Base-by-base conservation (phyloP, 2,797 vertebrate species). In the Amblyopsis hoosieri region DNA sequence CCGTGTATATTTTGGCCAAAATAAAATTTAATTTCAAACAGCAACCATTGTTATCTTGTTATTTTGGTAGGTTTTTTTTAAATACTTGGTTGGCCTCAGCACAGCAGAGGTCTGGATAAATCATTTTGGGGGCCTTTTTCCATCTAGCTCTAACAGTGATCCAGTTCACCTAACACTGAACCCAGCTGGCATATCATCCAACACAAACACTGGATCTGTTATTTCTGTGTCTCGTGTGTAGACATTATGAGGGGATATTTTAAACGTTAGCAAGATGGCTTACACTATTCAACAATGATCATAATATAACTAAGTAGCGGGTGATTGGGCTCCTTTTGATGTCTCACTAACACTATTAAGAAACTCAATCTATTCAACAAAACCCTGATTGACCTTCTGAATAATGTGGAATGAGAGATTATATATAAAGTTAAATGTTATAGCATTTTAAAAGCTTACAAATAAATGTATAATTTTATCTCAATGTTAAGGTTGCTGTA, bases 141-240 rank as follows among this genome's bases (percentile, higher is more conserved):
- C 54, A 61, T 48, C 45, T 57, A 50, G 29, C 63, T 69, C 55
- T 47, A 66, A 19, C 50, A 29, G 19, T 19, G 45, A 23, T 60
- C 7, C 37, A 6, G 17, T 15, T 57, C 53, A 23, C 60, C 23
- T 51, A 45, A 58, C 53, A 51, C 55, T 53, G 48, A 64, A 60
- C 33, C 54, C 66, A 66, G 42, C 55, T 10, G 8, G 31, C 54
- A 37, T 60, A 61, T 23, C 12, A 59, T 69, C 80, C 64, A 80
- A 75, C 42, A 75, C 60, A 75, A 84, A 82, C 64, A 12, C 23
- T 10, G 37, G 42, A 45, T 73, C 64, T 65, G 54, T 74, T 62
- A 64, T 64, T 59, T 47, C 54, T 46, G 14, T 37, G 57, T 67
- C 29, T 62, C 13, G 47, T 12, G 47, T 48, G 64, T 48, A 65